phyloP scores from a whole-genome alignment of 1,140 invertebrate genomes.

The Zeugodacus cucurbitae region DNA sequence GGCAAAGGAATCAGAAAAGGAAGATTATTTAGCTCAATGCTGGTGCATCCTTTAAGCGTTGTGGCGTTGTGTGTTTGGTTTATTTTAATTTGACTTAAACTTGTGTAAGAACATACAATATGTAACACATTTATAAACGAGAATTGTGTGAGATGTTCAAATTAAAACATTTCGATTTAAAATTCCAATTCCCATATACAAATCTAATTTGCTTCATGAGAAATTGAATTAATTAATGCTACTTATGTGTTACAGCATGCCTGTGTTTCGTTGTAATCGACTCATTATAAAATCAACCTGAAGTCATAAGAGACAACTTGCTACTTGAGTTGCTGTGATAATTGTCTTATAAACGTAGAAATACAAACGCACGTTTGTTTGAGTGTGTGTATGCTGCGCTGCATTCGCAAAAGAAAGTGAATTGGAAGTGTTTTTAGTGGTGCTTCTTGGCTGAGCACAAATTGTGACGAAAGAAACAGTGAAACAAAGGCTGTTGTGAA shows the following conservation, averaged over 20 bases:
- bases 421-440: background rate
- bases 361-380: background rate
- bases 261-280: background rate
- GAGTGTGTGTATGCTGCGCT: background rate
- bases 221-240: no score
- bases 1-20: background rate
- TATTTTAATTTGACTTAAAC: no score
- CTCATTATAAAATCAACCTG: background rate
- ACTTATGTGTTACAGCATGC: background rate
- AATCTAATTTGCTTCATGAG: no score
- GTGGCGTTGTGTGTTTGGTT: background rate
- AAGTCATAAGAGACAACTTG: background rate
- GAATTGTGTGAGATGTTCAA: no score
- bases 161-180: no score
- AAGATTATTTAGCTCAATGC: background rate
- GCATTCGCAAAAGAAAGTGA: slow-evolving; percentile 19
- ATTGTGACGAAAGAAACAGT: slow-evolving; percentile 5
- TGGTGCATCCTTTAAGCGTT: background rate
- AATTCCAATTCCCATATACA: no score
- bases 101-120: no score
- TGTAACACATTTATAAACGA: no score
- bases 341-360: background rate
- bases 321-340: background rate
- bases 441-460: background rate
- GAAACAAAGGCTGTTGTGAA: background rate